These are phyloP conservation scores for Papilio polyxenes DNA, from an alignment of 1,140 invertebrate species.

Conservation along the genomic window DNA sequence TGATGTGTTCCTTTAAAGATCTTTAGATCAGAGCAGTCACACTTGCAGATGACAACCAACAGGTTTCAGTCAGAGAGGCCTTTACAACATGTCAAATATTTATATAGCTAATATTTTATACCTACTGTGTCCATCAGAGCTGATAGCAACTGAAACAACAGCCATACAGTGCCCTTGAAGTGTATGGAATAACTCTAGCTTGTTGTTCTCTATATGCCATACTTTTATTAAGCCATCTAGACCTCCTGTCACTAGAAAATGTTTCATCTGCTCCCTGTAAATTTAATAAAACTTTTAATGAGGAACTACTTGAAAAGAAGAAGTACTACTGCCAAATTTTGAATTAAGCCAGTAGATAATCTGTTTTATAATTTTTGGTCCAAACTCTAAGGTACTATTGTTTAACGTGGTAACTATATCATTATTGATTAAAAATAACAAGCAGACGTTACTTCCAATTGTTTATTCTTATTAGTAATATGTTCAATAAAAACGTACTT, in stretches of 20 bases:
- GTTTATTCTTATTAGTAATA: background rate
- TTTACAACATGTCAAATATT: background rate
- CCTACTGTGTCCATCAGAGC: constrained; percentile 92
- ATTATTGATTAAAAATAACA: background rate
- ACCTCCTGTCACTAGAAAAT: constrained; percentile 94
- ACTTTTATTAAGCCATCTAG: constrained; percentile 96
- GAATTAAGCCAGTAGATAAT: no score
- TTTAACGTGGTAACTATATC: background rate
- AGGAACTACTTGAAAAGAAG: background rate
- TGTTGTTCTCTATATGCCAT: constrained; percentile 88
- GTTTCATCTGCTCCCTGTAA: constrained; percentile 82
- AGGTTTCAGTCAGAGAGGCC: no score
- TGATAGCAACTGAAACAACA: constrained; percentile 95
- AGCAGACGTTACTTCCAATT: background rate
- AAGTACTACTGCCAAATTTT: background rate
- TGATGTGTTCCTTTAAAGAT: no score
- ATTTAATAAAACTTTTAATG: background rate
- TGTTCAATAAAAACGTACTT: constrained; percentile 58
- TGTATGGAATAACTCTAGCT: constrained; percentile 88
- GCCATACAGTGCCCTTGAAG: constrained; percentile 95
- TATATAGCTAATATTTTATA: constrained; percentile 41
- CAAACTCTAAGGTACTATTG: no score
- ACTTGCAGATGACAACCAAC: no score
- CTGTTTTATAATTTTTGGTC: no score
- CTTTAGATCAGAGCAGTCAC: no score